Conservation (phyloP, 2,888 invertebrate species). For the Alsophila aescularia region DNA sequence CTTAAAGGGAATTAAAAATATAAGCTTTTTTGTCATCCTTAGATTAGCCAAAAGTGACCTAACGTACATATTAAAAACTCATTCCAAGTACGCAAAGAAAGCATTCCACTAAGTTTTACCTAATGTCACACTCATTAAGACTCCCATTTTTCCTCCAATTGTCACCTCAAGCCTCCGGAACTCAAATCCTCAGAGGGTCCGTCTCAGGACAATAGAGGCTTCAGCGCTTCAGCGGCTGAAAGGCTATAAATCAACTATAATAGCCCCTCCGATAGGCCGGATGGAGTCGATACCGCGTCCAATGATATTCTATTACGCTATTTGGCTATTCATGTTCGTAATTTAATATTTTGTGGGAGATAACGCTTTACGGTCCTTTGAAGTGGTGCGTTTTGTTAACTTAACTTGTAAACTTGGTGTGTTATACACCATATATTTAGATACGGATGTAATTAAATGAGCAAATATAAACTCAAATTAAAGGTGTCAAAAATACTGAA, state of each 20-base stretch:
- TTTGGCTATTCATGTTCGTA: constrained; percentile 31
- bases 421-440: not conserved
- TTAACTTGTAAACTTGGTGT: not conserved
- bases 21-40: too few species aligned
- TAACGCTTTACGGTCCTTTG: constrained; percentile 9
- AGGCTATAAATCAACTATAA: constrained; percentile 47
- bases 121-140: not conserved
- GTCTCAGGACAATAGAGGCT: constrained; percentile 40
- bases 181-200: constrained; percentile 15
- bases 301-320: constrained; percentile 39
- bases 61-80: too few species aligned
- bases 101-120: constrained; percentile 6
- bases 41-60: too few species aligned
- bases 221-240: constrained; percentile 22
- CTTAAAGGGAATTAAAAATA: too few species aligned
- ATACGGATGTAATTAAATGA: too few species aligned
- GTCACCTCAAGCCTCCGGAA: constrained; percentile 26
- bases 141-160: constrained; percentile 17
- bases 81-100: too few species aligned
- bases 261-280: constrained; percentile 30
- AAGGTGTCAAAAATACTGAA: too few species aligned
- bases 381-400: not conserved
- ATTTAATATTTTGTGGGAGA: constrained; percentile 20
- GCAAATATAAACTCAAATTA: too few species aligned
- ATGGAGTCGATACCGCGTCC: constrained; percentile 31